Evolutionary conservation across 1,140 invertebrate genomes (phyloP).

Genomic region (Onthophagus taurus): DNA sequence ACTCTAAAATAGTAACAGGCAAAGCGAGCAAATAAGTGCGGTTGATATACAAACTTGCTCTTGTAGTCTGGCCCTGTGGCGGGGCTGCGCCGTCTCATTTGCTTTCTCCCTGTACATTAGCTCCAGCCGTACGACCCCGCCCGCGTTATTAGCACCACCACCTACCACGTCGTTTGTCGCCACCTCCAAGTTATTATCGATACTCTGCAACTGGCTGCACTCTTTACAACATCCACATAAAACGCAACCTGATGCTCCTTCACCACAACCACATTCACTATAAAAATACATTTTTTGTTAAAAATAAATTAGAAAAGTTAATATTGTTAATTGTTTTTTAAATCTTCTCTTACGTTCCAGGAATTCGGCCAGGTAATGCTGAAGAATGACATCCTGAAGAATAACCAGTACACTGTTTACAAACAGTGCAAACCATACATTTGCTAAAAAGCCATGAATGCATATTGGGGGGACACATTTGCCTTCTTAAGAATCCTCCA

Average conservation of each 20-base stretch:
- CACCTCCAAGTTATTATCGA: constrained; percentile 51
- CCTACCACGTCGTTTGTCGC: constrained; percentile 41
- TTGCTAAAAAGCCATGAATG: constrained; percentile 69
- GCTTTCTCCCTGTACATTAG: constrained; percentile 42
- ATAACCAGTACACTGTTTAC: constrained; percentile 91
- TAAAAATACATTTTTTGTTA: constrained; percentile 22
- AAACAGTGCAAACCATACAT: constrained; percentile 85
- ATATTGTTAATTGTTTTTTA: neutral
- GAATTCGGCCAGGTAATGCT: constrained; percentile 66
- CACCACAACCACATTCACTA: constrained; percentile 90
- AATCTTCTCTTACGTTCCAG: constrained; percentile 71
- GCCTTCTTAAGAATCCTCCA: constrained; percentile 38
- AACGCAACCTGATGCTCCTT: constrained; percentile 87
- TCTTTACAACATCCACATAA: constrained; percentile 85
- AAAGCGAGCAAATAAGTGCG: neutral
- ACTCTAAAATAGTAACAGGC: neutral
- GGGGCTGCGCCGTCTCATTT: constrained; percentile 34
- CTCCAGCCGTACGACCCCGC: constrained; percentile 47
- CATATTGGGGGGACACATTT: constrained; percentile 58
- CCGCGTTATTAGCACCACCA: constrained; percentile 42
- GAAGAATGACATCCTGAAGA: constrained; percentile 75
- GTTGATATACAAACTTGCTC: constrained; percentile 36
- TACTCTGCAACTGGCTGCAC: too few species aligned
- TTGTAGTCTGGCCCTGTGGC: constrained; percentile 45
- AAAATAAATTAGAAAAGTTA: neutral